phyloP scores from a whole-genome alignment of 2,113 vertebrate species.

The Dipodomys ordii region DNA sequence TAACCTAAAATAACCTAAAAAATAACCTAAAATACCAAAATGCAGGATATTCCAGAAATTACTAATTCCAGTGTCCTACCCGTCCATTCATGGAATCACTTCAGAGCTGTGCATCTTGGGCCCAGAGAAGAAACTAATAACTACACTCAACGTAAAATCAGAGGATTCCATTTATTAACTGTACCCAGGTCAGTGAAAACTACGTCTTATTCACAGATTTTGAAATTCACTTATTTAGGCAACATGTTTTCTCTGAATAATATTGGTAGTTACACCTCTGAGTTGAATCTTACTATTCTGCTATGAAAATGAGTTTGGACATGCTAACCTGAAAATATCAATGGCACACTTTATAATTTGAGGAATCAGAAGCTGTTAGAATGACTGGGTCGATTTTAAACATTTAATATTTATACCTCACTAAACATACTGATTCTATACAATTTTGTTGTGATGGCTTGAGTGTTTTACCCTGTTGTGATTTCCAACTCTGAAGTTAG shows the following conservation, averaged over 20 bases:
- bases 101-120: accelerated
- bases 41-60: not conserved
- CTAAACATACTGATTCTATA: not conserved
- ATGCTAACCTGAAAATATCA: not conserved
- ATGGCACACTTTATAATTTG: not conserved
- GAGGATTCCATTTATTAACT: not conserved
- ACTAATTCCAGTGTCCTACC: not conserved
- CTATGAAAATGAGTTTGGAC: not conserved
- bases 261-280: not conserved
- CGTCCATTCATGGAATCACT: not conserved
- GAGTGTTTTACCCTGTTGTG: not conserved
- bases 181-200: constrained; percentile 41
- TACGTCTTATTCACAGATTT: not conserved
- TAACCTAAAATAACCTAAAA: not conserved
- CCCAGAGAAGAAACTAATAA: not conserved
- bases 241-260: not conserved
- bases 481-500: not conserved
- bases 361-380: not conserved
- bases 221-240: not conserved
- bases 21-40: not conserved
- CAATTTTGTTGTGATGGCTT: not conserved
- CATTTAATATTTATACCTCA: not conserved
- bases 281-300: not conserved
- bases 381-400: not conserved
- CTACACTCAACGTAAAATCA: not conserved